Evolutionary conservation across 2,113 vertebrate species (phyloP), one percentile per base, ranked within the genome.

Genomic region (Mionectes macconnelli): DNA sequence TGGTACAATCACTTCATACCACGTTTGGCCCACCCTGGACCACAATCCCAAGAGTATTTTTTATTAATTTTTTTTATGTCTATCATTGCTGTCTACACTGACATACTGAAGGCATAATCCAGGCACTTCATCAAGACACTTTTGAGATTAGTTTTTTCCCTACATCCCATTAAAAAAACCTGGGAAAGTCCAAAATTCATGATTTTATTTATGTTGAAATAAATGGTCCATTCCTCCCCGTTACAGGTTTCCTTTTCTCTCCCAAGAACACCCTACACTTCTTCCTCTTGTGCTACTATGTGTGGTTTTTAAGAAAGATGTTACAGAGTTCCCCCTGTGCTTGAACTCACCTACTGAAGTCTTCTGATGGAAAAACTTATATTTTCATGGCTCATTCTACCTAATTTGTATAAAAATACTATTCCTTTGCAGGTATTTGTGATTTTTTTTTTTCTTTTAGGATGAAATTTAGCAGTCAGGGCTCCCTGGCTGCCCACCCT

Each of bases 221-320:
- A 35, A 56, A n/a, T 56, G 24, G 6, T 16, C 6, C 1, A 7
- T 88, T 90, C 25, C 15, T 63, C 30, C 33, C 15, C 4, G 3
- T 47, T 68, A 28, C 12, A 49, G 17, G 4, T 56, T 16, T 9
- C 21, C 7, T 53, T 62, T 73, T 44, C 5, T 3, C 4, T 69
- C 24, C n/a, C 25, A 49, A 53, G 67, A 70, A 27, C 4, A 1
- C 12, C 16, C 23, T 27, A 57, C 15, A 19, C 44, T 45, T 17
- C 9, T 40, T 42, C 10, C 9, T 14, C 0, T 1, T 30, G 21
- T 1, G 0, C 18, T n/a, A 8, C 30, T 0, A 0, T 1, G 28
- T 8, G 10, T 25, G 22, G 1, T 5, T 56, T 49, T 56, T 50
- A 22, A 78, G 35, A 8, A 37, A 82, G 67, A 42, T 22, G 6